phyloP scores from a whole-genome alignment of 2,797 vertebrate species.

The Brotula barbata region DNA sequence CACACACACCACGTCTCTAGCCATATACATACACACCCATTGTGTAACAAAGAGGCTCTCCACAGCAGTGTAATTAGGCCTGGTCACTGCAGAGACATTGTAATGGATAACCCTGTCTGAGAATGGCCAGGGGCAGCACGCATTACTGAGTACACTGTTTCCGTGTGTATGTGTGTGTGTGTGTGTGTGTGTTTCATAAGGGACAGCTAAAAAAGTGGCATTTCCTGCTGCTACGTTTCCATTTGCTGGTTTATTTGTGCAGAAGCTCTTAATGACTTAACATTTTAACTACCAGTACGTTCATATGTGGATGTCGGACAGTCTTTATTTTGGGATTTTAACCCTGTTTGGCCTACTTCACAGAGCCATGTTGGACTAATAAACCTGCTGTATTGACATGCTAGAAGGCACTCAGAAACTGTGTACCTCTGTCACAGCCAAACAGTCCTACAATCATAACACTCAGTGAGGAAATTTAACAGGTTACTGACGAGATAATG shows the following conservation, averaged over 20 bases:
- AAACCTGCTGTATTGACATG: background rate
- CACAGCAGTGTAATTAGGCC: constrained; percentile 65
- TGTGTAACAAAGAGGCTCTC: constrained; percentile 57
- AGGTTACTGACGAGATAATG: too few species aligned
- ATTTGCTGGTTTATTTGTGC: constrained; percentile 11
- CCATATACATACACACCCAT: constrained; percentile 31
- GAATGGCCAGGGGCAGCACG: constrained; percentile 55
- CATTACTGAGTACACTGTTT: constrained; percentile 49
- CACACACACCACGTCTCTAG: constrained; percentile 14
- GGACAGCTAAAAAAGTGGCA: constrained; percentile 32
- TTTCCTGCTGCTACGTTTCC: constrained; percentile 25
- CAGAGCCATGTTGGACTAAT: background rate
- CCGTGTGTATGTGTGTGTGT: constrained; percentile 1
- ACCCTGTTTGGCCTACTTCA: background rate
- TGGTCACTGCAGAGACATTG: constrained; percentile 62
- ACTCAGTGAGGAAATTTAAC: too few species aligned
- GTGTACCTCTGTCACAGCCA: too few species aligned
- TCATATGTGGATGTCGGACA: background rate
- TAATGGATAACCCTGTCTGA: constrained; percentile 69
- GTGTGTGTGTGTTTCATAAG: constrained; percentile 23
- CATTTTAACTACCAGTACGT: constrained; percentile 8
- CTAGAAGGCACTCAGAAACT: background rate
- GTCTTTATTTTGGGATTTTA: background rate
- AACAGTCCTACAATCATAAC: too few species aligned
- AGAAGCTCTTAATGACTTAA: constrained; percentile 24